A percentile compares a stretch with the other conserved stretches of the same genome.
Conservation (phyloP, 2,113 vertebrate species). For the Stigmatopora argus region DNA sequence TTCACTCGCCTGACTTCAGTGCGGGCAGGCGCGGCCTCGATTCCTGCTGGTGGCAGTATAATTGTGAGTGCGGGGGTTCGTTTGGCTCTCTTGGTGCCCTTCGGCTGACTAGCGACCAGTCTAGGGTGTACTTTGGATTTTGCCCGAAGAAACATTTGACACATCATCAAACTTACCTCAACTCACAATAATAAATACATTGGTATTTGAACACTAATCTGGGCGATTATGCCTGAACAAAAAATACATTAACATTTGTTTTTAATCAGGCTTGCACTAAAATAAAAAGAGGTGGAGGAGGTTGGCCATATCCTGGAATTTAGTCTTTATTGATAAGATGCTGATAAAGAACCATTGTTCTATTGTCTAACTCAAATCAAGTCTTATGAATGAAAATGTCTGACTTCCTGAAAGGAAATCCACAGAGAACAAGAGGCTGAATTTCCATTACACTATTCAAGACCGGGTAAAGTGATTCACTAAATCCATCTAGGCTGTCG, state of each 20-base stretch:
- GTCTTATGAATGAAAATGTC: constrained; percentile 53
- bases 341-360: constrained; percentile 58
- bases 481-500: constrained; percentile 28
- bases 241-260: constrained; percentile 34
- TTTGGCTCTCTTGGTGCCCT: no score
- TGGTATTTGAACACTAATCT: no score
- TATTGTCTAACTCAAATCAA: constrained; percentile 53
- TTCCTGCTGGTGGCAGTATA: no score
- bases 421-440: constrained; percentile 2
- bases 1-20: no score
- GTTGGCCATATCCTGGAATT: constrained; percentile 57
- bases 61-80: no score
- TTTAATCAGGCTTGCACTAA: constrained; percentile 37
- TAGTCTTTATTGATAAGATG: constrained; percentile 55
- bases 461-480: constrained; percentile 10
- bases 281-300: constrained; percentile 17
- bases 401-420: constrained; percentile 56
- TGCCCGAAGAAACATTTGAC: no score
- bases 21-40: no score
- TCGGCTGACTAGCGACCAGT: no score
- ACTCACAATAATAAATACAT: no score
- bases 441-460: constrained; percentile 22
- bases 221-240: no score
- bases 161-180: no score
- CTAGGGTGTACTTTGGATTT: no score